Evolutionary conservation across 1,140 invertebrate genomes (phyloP), one percentile per base, ranked within the genome.

Genomic region (Drosophila insularis): DNA sequence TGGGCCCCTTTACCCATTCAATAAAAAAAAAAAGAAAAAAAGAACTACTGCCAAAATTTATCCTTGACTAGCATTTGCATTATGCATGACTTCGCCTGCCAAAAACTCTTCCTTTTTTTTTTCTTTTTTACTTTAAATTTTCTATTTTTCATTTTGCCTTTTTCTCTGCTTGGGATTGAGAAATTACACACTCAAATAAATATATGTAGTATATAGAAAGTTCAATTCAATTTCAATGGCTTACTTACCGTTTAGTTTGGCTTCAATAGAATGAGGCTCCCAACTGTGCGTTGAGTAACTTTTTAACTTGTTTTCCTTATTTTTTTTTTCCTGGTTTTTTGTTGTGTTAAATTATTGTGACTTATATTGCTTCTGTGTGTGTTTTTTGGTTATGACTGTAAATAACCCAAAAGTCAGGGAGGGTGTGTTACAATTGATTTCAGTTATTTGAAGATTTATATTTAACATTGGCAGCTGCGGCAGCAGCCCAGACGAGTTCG

Each of bases 1-100:
- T 17, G 10, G 7, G 10, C 21, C 14, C 21, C 31, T 19, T 17
- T 56, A 14, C n/a, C 21, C 31, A 37, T 11, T 56, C 8, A 19
- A 31, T 31, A 19, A 19, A 31, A 35, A 11, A 14, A 8, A 35
- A 31, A 35, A 13, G 54, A 17, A 35, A 35, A 27, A 54, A 27
- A 31, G 4, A 35, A 56, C n/a, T 14, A 53, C 50, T 77, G 60
- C 54, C 70, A 77, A 66, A 82, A 81, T 79, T 60, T 79, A 84
- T 75, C 68, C 81, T 86, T 74, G 81, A 78, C 78, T 86, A 67
- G 68, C 60, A 71, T 82, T 82, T 85, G 74, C 81, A 85, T 86
- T 86, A 86, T 85, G 78, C 81, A 85, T 81, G 71, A 78, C 60
- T 85, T 81, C 54, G 56, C 60, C 23, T 77, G 65, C 62, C 64